Evolutionary conservation across 2,113 vertebrate species (phyloP).

Genomic region (Amblyornis subalaris): DNA sequence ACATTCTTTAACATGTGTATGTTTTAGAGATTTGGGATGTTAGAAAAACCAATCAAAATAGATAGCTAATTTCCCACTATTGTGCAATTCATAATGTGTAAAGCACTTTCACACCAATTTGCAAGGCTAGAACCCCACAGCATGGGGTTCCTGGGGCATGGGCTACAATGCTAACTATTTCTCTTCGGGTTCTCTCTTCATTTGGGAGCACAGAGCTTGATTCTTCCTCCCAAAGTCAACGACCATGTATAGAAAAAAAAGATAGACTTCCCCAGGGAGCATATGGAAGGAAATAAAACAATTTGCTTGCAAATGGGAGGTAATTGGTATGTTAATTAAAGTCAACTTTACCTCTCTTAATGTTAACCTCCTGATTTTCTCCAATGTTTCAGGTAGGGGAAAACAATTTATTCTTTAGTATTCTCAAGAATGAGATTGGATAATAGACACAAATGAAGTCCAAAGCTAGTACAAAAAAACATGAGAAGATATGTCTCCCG

Average conservation of each 20-base stretch:
- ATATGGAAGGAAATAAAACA: constrained; percentile 71
- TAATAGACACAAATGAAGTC: constrained; percentile 80
- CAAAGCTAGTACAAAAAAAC: constrained; percentile 70
- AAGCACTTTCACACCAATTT: background rate
- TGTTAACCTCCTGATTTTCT: constrained; percentile 78
- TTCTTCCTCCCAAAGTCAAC: background rate
- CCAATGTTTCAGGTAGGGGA: constrained; percentile 68
- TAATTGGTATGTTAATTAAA: constrained; percentile 81
- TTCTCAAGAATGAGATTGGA: constrained; percentile 73
- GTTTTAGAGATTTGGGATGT: background rate
- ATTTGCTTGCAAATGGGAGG: constrained; percentile 68
- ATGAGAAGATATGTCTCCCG: constrained; percentile 67
- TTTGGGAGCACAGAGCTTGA: background rate
- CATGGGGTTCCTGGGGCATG: background rate
- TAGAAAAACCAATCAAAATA: background rate
- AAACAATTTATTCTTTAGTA: constrained; percentile 73
- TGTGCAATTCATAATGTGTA: background rate
- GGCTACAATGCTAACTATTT: background rate
- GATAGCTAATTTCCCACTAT: background rate
- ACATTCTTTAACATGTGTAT: rapidly evolving
- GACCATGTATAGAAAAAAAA: background rate
- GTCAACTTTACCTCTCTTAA: constrained; percentile 69
- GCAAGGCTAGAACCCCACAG: background rate
- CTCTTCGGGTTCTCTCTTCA: background rate
- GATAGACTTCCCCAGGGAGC: constrained; percentile 37